Percentiles rank a stretch among this genome's conserved stretches.
Conservation (phyloP, 2,888 invertebrate species). For the Cephus pygmeus region DNA sequence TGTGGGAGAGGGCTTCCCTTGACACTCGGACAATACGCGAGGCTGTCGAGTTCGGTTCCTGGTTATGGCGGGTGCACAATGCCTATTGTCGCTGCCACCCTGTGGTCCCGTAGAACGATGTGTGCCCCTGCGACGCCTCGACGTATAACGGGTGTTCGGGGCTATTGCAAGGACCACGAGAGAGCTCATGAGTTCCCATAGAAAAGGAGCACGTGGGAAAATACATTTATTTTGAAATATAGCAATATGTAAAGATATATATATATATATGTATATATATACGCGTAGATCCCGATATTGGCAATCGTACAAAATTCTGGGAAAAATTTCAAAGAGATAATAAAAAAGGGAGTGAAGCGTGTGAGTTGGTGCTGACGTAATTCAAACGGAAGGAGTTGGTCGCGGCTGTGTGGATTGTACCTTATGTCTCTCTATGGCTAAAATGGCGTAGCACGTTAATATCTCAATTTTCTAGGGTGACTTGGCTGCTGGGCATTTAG, state of each 20-base stretch:
- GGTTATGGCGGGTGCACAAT: constrained; percentile 65
- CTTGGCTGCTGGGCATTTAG: constrained; percentile 33
- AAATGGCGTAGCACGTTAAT: constrained; percentile 40
- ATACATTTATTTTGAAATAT: background rate
- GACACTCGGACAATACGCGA: constrained; percentile 63
- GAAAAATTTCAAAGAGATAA: background rate
- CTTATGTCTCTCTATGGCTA: background rate
- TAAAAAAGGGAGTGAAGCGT: background rate
- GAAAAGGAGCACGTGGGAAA: background rate
- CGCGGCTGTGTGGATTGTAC: background rate
- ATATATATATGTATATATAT: background rate
- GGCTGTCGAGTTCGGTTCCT: constrained; percentile 61
- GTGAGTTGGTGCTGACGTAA: background rate
- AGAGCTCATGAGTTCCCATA: background rate
- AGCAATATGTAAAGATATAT: background rate
- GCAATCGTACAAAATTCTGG: background rate
- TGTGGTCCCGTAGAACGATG: constrained; percentile 40
- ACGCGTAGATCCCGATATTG: background rate
- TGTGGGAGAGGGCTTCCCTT: constrained; percentile 37
- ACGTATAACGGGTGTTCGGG: constrained; percentile 19
- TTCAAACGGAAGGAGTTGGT: background rate
- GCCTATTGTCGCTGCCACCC: constrained; percentile 54
- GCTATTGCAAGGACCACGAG: background rate
- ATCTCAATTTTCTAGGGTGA: constrained; percentile 45
- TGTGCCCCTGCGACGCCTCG: constrained; percentile 48